Conservation (phyloP, 2,797 vertebrate species). For the Urocyon cinereoargenteus region DNA sequence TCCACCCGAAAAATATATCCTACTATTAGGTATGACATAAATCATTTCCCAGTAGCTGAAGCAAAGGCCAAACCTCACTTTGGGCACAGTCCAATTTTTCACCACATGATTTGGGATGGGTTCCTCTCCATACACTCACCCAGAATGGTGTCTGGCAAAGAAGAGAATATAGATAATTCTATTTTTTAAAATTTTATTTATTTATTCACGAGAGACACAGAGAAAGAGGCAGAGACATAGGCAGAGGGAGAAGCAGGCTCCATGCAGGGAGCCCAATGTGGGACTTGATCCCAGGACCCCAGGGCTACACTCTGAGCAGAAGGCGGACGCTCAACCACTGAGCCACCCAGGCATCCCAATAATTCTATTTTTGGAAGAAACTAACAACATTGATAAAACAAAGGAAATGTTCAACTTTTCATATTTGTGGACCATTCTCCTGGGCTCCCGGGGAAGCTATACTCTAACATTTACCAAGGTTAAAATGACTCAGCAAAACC, state of each 20-base stretch:
- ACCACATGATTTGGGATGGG: background rate
- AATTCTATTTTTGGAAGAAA: background rate
- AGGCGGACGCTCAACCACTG: no score
- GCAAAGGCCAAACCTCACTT: background rate
- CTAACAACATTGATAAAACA: background rate
- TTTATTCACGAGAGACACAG: no score
- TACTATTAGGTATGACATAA: background rate
- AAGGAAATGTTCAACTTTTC: background rate
- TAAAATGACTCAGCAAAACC: background rate
- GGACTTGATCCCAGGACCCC: no score
- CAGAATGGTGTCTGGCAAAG: background rate
- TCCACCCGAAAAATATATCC: background rate
- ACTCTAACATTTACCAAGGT: background rate
- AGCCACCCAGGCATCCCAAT: no score
- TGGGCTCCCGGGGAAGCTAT: background rate
- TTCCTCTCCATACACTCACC: background rate
- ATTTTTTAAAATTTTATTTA: background rate
- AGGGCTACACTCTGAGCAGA: no score
- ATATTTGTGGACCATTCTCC: background rate
- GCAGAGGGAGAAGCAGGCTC: no score
- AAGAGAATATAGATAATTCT: background rate
- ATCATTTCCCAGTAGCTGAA: background rate
- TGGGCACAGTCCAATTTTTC: background rate
- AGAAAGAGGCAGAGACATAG: no score
- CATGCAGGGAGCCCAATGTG: no score